Evolutionary conservation across 2,888 invertebrate species (phyloP).

Genomic region (Gastrophysa polygoni): DNA sequence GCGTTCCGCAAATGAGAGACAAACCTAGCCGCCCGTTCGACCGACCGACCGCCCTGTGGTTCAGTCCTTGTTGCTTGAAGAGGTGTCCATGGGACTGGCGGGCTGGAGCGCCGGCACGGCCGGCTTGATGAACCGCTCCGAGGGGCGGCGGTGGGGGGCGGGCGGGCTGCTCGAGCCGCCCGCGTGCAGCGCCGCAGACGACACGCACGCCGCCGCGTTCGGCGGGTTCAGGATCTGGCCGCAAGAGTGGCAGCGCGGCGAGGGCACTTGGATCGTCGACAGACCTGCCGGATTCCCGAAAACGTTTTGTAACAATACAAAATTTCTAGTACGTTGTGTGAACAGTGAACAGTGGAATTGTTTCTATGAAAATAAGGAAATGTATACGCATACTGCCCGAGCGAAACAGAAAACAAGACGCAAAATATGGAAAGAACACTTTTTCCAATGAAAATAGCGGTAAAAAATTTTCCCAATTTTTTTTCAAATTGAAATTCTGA

Average conservation of each 20-base stretch:
- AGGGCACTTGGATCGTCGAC: slow-evolving; percentile 54
- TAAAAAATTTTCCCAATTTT: too few relatives aligned
- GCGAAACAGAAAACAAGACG: too few relatives aligned
- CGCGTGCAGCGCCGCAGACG: slow-evolving; percentile 58
- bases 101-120: slow-evolving; percentile 70
- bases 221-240: slow-evolving; percentile 66
- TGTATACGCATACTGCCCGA: too few relatives aligned
- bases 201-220: slow-evolving; percentile 49
- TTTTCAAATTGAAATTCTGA: too few relatives aligned
- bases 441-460: too few relatives aligned
- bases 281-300: slow-evolving; percentile 42
- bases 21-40: too few relatives aligned
- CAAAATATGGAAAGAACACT: too few relatives aligned
- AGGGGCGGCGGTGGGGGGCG: slow-evolving; percentile 67
- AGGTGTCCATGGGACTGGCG: slow-evolving; percentile 79
- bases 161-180: slow-evolving; percentile 57
- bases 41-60: too few relatives aligned
- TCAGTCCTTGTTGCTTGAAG: slow-evolving; percentile 60
- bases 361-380: too few relatives aligned
- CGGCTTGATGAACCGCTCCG: slow-evolving; percentile 86
- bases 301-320: background rate
- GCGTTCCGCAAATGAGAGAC: too few relatives aligned
- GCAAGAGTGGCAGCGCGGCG: slow-evolving; percentile 72
- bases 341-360: too few relatives aligned
- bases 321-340: too few relatives aligned